phyloP scores from a whole-genome alignment of 2,888 invertebrate species.

The Sesia bembeciformis region DNA sequence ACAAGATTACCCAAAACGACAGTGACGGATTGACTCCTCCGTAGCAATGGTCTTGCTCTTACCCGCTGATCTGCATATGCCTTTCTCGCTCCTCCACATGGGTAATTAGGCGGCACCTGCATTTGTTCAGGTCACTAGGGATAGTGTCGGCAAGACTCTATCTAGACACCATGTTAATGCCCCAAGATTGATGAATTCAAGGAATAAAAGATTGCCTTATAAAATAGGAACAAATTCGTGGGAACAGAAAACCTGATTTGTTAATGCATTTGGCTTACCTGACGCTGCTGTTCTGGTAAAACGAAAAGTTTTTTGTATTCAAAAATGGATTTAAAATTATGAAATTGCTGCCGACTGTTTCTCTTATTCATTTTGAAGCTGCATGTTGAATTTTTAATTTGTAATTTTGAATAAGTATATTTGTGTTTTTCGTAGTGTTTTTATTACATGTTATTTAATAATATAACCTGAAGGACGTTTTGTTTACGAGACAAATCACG shows the following conservation, averaged over 20 bases:
- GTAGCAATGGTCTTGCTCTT: constrained; percentile 27
- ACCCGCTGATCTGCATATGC: constrained; percentile 12
- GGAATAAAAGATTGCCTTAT: constrained; percentile 17
- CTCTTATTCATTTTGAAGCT: too few species aligned
- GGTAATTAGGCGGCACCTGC: constrained; percentile 66
- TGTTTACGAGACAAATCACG: too few species aligned
- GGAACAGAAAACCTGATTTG: neutral
- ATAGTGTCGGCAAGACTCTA: constrained; percentile 47
- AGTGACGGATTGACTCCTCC: constrained; percentile 64
- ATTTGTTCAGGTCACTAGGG: constrained; percentile 59
- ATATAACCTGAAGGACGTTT: too few species aligned
- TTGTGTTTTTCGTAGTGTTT: too few species aligned
- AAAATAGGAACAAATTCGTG: neutral
- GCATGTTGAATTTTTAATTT: too few species aligned
- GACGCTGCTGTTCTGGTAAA: too few species aligned
- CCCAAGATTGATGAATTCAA: constrained; percentile 52
- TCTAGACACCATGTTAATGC: constrained; percentile 61
- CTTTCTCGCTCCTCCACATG: constrained; percentile 26
- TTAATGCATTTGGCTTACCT: neutral
- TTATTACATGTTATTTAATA: too few species aligned
- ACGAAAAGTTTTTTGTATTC: too few species aligned
- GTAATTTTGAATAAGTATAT: too few species aligned
- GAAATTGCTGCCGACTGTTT: too few species aligned
- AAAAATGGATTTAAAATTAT: too few species aligned
- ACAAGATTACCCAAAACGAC: constrained; percentile 67